Base-by-base conservation (phyloP, 2,888 invertebrate species). In the Plagiodera versicolora region DNA sequence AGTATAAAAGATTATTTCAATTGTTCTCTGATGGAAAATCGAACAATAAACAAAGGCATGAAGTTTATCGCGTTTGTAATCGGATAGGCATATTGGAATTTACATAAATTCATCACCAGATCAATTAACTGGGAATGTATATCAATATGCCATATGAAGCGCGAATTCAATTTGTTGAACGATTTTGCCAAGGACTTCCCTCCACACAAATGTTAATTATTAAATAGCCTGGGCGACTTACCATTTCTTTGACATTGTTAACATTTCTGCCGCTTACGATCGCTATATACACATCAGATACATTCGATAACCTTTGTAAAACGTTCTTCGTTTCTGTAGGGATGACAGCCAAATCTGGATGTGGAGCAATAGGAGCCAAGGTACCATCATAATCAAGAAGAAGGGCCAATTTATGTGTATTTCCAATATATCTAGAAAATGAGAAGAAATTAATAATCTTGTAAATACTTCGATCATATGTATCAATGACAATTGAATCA, bases 301-400 rank as follows among this genome's bases (percentile, higher is more conserved):
- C 87, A 77, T 94, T 92, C 16, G 92, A 89, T 4, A 94, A 82
- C 72, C 93, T 84, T 75, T 91, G 91, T 28, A 94, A 82, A 9
- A 92, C 89, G 77, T 92, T 88, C 75, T 91, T 93, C 6, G 94
- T 92, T 81, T 94, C 94, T 9, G 89, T 81, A 0, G 94, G 92
- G 39, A 94, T 83, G 0, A 89, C 89, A n/a, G 94, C 94, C 66
- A 94, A 81, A 81, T 94, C 93, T 0, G 94, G 94, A 81, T 94
- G 94, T 0, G 93, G 92, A 0, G 94, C 94, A 65, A 94, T 91
- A 0, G 94, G 94, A 0, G 94, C 92, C 70, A 94, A 80, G 1
- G 94, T 94, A 24, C 94, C 94, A 76, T 94, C 94, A 79, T 94
- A 94, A 80, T 94, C 94, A 71, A 94, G 81, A 0, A 94, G 81